Percentiles rank a stretch among this genome's conserved stretches.
Evolutionary conservation across 1,140 invertebrate genomes (phyloP).

Genomic region (Polypedilum pembai): DNA sequence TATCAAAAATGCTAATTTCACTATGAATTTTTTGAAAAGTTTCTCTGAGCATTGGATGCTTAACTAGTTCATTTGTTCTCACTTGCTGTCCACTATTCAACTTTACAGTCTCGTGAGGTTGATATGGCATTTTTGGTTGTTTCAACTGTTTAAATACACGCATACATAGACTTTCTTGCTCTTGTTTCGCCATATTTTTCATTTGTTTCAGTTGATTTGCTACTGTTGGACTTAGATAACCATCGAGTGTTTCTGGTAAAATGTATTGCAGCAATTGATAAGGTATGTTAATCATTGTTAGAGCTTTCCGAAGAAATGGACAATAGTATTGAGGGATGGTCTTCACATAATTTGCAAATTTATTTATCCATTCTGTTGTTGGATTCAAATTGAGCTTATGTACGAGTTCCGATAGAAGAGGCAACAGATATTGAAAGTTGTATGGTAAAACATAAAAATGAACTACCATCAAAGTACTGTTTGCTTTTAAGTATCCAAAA

Average conservation of each 20-base stretch:
- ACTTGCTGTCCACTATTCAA: constrained; percentile 41
- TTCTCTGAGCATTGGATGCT: constrained; percentile 71
- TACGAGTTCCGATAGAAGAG: constrained; percentile 88
- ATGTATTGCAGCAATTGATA: constrained; percentile 70
- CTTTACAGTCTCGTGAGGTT: constrained; percentile 47
- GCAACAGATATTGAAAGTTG: constrained; percentile 93
- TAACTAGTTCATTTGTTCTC: constrained; percentile 65
- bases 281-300: constrained; percentile 82
- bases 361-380: constrained; percentile 77
- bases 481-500: constrained; percentile 97
- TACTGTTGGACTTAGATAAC: constrained; percentile 85
- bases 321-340: constrained; percentile 96
- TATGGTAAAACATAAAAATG: constrained; percentile 98
- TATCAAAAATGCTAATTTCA: constrained; percentile 78
- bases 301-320: constrained; percentile 76
- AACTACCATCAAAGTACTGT: constrained; percentile 86
- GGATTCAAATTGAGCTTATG: constrained; percentile 84
- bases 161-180: constrained; percentile 84
- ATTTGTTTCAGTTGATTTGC: constrained; percentile 90
- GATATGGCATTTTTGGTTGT: constrained; percentile 51
- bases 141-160: constrained; percentile 46
- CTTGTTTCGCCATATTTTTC: constrained; percentile 91
- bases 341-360: constrained; percentile 89
- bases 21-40: constrained; percentile 65
- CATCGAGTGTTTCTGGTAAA: constrained; percentile 87